Conservation (phyloP, 2,113 vertebrate genomes). For the Eudyptes chrysolophus region DNA sequence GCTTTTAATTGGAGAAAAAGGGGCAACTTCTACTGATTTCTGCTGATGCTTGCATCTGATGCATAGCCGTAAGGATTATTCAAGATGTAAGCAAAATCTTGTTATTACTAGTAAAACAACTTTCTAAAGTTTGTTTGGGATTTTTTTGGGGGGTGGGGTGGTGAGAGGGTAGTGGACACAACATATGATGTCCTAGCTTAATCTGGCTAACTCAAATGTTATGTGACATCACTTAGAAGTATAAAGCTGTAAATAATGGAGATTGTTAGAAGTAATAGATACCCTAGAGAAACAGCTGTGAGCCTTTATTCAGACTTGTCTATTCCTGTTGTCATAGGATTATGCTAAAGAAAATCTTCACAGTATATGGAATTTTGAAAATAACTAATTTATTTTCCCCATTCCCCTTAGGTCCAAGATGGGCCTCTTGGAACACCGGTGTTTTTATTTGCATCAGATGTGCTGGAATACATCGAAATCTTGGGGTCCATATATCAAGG, state of each 20-base stretch:
- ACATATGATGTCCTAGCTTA: not conserved
- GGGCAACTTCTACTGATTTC: not conserved
- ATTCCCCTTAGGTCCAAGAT: constrained; percentile 87
- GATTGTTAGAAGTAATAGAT: not conserved
- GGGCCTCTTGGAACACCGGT: constrained; percentile 98
- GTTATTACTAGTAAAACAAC: not conserved
- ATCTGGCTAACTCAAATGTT: not conserved
- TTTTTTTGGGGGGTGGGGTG: not conserved
- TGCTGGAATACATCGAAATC: constrained; percentile 97
- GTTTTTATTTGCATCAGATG: constrained; percentile 99
- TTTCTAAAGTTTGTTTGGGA: not conserved
- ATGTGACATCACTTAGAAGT: not conserved
- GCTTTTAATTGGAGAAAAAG: not conserved
- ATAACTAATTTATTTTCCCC: not conserved
- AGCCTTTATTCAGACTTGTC: not conserved
- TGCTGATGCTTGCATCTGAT: not conserved
- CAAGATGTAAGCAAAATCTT: not conserved
- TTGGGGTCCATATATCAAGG: constrained; percentile 98
- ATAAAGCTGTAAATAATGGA: not conserved
- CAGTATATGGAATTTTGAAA: not conserved
- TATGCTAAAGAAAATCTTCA: not conserved
- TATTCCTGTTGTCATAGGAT: not conserved
- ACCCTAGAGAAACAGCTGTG: not conserved
- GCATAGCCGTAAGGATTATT: not conserved
- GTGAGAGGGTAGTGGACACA: not conserved